Percentiles rank a stretch among this genome's conserved stretches.
Conservation (phyloP, 37 sponge, comb jelly and placozoan genomes). For the Cliona cf. orientalis region DNA sequence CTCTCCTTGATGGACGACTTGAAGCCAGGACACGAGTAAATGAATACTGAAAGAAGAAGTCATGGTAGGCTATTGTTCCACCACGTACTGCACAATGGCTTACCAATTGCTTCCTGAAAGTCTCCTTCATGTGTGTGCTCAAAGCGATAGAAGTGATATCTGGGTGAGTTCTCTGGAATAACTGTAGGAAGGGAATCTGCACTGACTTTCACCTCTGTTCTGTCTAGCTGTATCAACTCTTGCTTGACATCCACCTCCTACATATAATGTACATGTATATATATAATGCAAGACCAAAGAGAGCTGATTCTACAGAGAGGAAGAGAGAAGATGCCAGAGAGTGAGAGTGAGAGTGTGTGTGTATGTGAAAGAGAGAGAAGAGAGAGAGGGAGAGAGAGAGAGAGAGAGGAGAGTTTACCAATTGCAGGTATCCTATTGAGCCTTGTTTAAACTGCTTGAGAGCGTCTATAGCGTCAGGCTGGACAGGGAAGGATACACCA, state of each 20-base stretch:
- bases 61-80: no score
- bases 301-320: not conserved
- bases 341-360: not conserved
- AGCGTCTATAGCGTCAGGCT: conserved; percentile 52
- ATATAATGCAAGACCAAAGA: not conserved
- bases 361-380: not conserved
- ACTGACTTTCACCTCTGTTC: conserved; percentile 8
- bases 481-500: conserved; percentile 84
- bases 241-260: conserved; percentile 70
- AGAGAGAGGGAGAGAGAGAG: not conserved
- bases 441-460: conserved; percentile 37
- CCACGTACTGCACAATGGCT: no score
- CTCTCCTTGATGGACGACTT: conserved; percentile 83
- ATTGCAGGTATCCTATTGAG: conserved; percentile 57
- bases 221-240: conserved; percentile 64
- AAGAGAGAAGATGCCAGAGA: not conserved
- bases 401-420: conserved; percentile 53
- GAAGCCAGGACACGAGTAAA: conserved; percentile 92
- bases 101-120: conserved; percentile 73
- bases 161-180: conserved; percentile 55
- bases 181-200: conserved; percentile 22
- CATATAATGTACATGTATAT: not conserved
- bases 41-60: conserved; percentile 70
- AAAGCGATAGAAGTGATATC: conserved; percentile 86
- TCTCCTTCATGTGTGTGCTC: conserved; percentile 84